These are phyloP conservation scores for Cryptotis parvus DNA, from an alignment of 2,113 vertebrate species.

Conservation along the genomic window DNA sequence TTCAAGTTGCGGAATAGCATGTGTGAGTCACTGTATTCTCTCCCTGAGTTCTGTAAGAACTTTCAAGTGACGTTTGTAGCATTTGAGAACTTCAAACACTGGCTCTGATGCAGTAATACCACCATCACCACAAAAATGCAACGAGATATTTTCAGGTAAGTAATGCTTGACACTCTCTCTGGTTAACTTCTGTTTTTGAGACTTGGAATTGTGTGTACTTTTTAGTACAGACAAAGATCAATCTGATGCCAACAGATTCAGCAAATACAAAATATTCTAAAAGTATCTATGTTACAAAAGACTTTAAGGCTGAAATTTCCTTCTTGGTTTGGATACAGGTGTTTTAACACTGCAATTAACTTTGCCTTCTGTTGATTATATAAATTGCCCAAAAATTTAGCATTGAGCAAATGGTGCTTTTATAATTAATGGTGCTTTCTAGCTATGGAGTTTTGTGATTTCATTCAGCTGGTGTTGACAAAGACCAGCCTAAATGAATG, in stretches of 20 bases:
- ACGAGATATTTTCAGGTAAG: neutral
- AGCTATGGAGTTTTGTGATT: neutral
- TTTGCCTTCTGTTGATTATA: neutral
- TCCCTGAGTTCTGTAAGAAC: no score
- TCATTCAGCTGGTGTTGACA: neutral
- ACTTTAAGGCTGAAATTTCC: neutral
- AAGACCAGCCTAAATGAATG: neutral
- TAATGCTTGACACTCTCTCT: neutral
- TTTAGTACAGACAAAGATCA: neutral
- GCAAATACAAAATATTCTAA: neutral
- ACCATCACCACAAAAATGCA: neutral
- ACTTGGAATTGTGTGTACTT: neutral
- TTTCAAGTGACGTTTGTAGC: no score
- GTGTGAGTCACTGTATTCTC: no score
- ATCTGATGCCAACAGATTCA: neutral
- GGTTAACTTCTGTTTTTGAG: neutral
- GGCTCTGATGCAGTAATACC: no score
- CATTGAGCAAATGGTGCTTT: neutral
- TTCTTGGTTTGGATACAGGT: neutral
- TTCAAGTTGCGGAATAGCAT: no score
- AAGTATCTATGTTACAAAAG: neutral
- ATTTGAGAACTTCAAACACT: no score
- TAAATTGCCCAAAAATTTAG: neutral
- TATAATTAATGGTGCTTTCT: neutral
- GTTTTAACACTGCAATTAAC: neutral